Base-by-base conservation (phyloP, 2,113 vertebrate genomes). In the Hassar affinis region DNA sequence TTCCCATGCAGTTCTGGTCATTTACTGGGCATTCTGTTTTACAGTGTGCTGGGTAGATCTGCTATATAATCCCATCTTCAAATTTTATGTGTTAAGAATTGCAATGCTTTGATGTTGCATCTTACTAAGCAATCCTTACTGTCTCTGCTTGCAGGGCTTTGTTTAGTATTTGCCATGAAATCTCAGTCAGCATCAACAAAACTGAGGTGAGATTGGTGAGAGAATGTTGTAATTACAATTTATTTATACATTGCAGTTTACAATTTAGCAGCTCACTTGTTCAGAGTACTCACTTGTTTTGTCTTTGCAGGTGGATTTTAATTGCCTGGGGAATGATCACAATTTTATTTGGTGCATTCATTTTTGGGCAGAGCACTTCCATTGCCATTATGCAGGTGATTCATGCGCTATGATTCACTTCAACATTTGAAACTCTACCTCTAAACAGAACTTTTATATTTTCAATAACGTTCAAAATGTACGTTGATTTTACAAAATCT, bases 331-430 rank as follows among this genome's bases (percentile, higher is more conserved):
- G 96, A 0, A 90, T 91, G 6, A 83, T 97, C 85, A 96, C 95
- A 0, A 88, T 97, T 74, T 90, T 98, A 20, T 91, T 95, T 0
- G 98, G 98, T 0, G 89, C 95, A 33, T 98, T 97, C 79, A 95
- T 98, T 87, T 99, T 98, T 0, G 97, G 97, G n/a, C 98, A 99
- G 91, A 98, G 97, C 81, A 97, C 95, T 9, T 93, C 94, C 51
- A 90, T 92, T 0, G 94, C 97, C 0, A 56, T 96, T 88, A 89
- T 97, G 93, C 95, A 96, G 85, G 90, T 97, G 68, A 27, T 95
- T 0, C 91, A 92, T 57, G 92, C 88, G 72, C 87, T 92, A 74
- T 95, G 91, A 49, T 27, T 27, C 35, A 22, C 61, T 22, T 38
- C 22, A 47, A 12, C 25, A 81, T 54, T 59, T 71, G 35, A 25